Evolutionary conservation across 2,797 vertebrate genomes (phyloP), one percentile per base, ranked within the genome.

Genomic region (Vespertilio murinus): DNA sequence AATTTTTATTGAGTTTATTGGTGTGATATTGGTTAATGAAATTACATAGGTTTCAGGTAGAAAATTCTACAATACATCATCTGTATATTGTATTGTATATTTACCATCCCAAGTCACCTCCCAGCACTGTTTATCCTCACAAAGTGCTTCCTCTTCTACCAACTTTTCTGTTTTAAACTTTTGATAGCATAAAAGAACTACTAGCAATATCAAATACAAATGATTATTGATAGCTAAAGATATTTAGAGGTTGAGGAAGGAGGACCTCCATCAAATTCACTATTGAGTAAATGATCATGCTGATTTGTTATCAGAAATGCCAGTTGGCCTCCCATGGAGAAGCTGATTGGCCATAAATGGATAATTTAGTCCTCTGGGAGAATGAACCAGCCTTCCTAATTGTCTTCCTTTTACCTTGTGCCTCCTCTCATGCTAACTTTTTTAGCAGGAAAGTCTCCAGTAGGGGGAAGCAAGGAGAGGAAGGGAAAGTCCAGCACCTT

Each of bases 171-270:
- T 28, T 65, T 64, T 33, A 65, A 65, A 33, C 20, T 65, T 47
- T 47, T 28, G 59, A 59, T 79, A 59, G 59, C 35, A 59, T 12
- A n/a, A 52, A 45, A 47, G 59, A 65, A 16, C 8, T 16, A 23
- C 33, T 20, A 65, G 5, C 12, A 74, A 23, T 88, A 81, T 85
- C 5, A 54, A 38, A n/a, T 6, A 47, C n/a, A 81, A 61, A 54
- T 91, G 52, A 88, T 45, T 52, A 52, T 14, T 67, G 47, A 74
- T 23, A 83, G 64, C 18, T 45, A 38, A 54, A 85, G 73, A 35
- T 82, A 78, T 67, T 70, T 92, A 85, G 35, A 88, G 90, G 70
- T 71, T 65, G 79, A 79, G 38, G 74, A 71, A 77, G 35, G 22
- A 3, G 73, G 49, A 85, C 30, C 10, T 85, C 35, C 35, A 35